Percentiles rank a stretch among this genome's conserved stretches.
These are phyloP conservation scores for Caenorhabditis imperialis DNA, from an alignment of 2,888 invertebrate genomes.

Conservation along the genomic window DNA sequence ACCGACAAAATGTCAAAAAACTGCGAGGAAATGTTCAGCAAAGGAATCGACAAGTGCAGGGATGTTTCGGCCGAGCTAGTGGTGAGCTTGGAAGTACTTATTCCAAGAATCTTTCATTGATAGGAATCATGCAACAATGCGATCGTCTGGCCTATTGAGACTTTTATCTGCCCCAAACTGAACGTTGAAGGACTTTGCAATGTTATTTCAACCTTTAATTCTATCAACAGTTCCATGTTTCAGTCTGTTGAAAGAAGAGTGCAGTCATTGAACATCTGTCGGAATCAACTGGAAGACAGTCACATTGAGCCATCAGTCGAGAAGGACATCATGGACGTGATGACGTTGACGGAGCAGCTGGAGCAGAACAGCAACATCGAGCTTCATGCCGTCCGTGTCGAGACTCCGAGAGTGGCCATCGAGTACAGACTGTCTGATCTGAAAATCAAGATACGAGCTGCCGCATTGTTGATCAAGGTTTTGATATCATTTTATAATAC, in stretches of 20 bases:
- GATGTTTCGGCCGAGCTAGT: conserved; percentile 38
- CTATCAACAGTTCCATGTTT: too few species aligned
- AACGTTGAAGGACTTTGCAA: conserved; percentile 62
- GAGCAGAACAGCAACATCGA: conserved; percentile 68
- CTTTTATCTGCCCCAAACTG: conserved; percentile 55
- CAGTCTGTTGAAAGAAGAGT: conserved; percentile 48
- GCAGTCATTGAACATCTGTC: conserved; percentile 47
- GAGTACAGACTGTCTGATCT: conserved; percentile 68
- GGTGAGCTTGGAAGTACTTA: not conserved
- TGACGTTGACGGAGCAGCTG: conserved; percentile 65
- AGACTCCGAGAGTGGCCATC: conserved; percentile 67
- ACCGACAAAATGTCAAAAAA: conserved; percentile 61
- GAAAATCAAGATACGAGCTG: conserved; percentile 59
- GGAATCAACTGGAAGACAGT: conserved; percentile 27
- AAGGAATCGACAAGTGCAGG: conserved; percentile 66
- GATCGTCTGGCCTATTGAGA: conserved; percentile 43
- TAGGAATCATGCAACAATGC: conserved; percentile 40
- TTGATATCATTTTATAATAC: not conserved
- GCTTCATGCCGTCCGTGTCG: conserved; percentile 70
- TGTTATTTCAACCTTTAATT: too few species aligned
- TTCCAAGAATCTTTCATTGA: not conserved
- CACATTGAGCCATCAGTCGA: conserved; percentile 52
- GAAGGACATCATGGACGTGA: conserved; percentile 54
- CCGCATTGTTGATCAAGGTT: conserved; percentile 61
- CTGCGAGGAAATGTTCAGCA: conserved; percentile 70